Evolutionary conservation across 2,113 vertebrate species (phyloP), one percentile per base, ranked within the genome.

Genomic region (Cettia cetti): DNA sequence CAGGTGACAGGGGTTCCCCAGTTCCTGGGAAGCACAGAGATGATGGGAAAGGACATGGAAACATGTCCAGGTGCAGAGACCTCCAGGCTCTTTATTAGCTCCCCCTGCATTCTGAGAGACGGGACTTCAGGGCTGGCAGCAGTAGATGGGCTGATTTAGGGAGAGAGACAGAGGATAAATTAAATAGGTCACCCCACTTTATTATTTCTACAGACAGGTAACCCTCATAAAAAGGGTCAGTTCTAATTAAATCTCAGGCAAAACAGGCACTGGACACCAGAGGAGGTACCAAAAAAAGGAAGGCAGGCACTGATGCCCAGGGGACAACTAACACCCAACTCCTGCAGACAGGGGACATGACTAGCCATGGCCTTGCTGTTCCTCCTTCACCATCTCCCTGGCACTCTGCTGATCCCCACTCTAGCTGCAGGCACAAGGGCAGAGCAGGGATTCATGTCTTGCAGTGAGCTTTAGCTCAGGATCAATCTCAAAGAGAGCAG

Each of bases 141-240:
- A 91, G 60, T 4, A 90, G 33, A 45, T 11, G 19, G 18, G 9
- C 49, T 49, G 26, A 79, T 56, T 69, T 26, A 76, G n/a, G 50
- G 53, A 88, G 74, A 80, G 15, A 72, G 18, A 83, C 20, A 82
- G 68, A 59, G 27, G 31, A 70, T 63, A 74, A 88, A 49, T 71
- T 82, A 84, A 91, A 88, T 39, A 95, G 66, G 39, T 86, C 42
- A 92, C 8, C 16, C 23, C 42, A 42, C 45, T 97, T 96, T 92
- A 95, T 95, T 94, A 90, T 14, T 30, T 42, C 68, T 86, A 77
- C 61, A 59, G 39, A 76, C 19, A 65, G 31, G 19, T 27, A 50
- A 77, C 28, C 35, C 56, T 74, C 24, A 80, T 8, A 23, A 82
- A 82, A 53, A 93, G 11, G n/a, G 59, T 65, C 28, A 8, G 63